Base-by-base conservation (phyloP, 2,113 vertebrate genomes). In the Mirounga angustirostris region DNA sequence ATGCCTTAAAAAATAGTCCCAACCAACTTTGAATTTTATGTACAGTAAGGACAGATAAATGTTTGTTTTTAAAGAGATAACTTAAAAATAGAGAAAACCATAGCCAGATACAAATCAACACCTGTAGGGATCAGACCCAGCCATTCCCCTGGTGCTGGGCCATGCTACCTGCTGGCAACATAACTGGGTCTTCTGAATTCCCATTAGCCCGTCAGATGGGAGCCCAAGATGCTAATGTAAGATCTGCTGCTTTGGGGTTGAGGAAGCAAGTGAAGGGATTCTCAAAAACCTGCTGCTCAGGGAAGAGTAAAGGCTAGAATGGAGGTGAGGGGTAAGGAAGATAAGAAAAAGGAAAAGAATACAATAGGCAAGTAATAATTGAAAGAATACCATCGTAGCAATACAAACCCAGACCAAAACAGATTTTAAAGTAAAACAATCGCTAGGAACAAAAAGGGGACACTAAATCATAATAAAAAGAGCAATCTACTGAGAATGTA, bases 341-440 rank as follows among this genome's bases (percentile, higher is more conserved):
- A 91, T 26, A 83, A 91, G 74, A 80, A 63, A 84, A 87, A 14
- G 30, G 40, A 78, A 89, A 69, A 73, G 15, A 24, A 89, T 21
- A 65, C 1, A 83, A 19, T 18, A 78, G 36, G 52, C 10, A 71
- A 83, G 58, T 26, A 43, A 63, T 92, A 76, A 92, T 76, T 21
- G 33, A 86, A 92, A 58, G 52, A 65, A 22, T 24, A 92, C 15
- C 19, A 18, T 3, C 26, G 30, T n/a, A 36, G 43, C 9, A 46
- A 16, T 89, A 40, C 15, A 59, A 54, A 91, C 16, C 76, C 71
- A 67, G n/a, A 28, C 16, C 58, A 76, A 96, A 95, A 89, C 14
- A 46, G n/a, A 78, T 91, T 96, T 95, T 89, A 63, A 87, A 89
- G 30, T 43, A 96, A 87, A 93, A 71, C 80, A 87, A 33, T 61